Base-by-base conservation (phyloP, 2,888 invertebrate genomes). In the Endomychus coccineus region DNA sequence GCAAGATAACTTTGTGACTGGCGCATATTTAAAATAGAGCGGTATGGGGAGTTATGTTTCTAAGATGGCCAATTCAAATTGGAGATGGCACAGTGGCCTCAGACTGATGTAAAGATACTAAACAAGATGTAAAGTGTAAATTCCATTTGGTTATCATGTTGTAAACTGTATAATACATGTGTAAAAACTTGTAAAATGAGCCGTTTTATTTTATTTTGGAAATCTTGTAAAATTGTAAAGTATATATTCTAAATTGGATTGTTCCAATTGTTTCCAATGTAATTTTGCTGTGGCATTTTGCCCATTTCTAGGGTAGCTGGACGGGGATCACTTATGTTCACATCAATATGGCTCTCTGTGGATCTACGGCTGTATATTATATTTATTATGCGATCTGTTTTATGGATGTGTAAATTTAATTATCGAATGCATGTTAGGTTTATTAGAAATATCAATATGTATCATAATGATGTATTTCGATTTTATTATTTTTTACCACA, bases 91-190 rank as follows among this genome's bases (percentile, higher is more conserved):
- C 47, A 51, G 56, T 56, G 56, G 59, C 55, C 56, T 59, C 63
- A 66, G 67, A 67, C 67, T 67, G 67, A 67, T 67, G 66, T 67
- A 66, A 67, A 67, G 66, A 60, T 61, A 62, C 60, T 62, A 64
- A 59, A 55, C 54, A 58, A 58, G 57, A 58, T 66, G 66, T 67
- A 67, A 66, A 67, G 64, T 67, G 67, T 67, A 67, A 67, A 65
- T 67, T 67, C 62, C 58, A 51, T 59, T 63, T 58, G 62, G 62
- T 63, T 61, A 57, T 56, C 55, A 58, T 52, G 50, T 44, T 57
- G 56, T 59, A 60, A 59, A 64, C 62, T 66, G 64, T 66, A 65
- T 64, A 64, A 59, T 65, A 62, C 58, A 58, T 59, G 58, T 64
- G 64, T 65, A 66, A 62, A 65, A 56, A 40, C 34, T 56, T 61